Evolutionary conservation across 2,888 invertebrate species (phyloP), one percentile per base, ranked within the genome.

Genomic region (Pollenia griseotomentosa): DNA sequence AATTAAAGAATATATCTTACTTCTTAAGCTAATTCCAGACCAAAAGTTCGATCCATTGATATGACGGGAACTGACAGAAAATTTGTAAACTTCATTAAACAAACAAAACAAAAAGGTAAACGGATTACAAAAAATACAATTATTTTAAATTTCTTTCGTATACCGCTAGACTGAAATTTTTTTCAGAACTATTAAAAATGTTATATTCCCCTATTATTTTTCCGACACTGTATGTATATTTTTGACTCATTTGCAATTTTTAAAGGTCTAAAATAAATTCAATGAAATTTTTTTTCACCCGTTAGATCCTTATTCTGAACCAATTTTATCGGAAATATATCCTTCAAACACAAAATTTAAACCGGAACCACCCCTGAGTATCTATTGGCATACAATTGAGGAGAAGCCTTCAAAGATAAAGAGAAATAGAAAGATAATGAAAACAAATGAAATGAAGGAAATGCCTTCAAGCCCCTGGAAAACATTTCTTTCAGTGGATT

Each of bases 361-460:
- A 57, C 19, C 51, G 6, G 75, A 70, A 40, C 40, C 53, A 16
- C 73, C 77, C n/a, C 11, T 40, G 46, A 81, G 63, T 44, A 55
- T 87, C 51, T 80, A 81, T 48, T 71, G 63, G 80, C 71, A 83
- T 66, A 80, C n/a, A 80, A 73, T 83, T 68, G 86, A 83, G 55
- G 71, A 83, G 53, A 65, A 65, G 9, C 19, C 71, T 2, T 11
- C 19, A 8, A 42, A 53, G 2, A 9, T n/a, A 16, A n/a, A 61
- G 6, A 23, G 33, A 16, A 23, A 12, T 42, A 33, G 33, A 33
- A 33, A 33, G 1, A 33, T 23, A 23, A 23, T 0, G 23, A 23
- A 23, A 23, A 23, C 23, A 23, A 23, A 23, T 23, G 23, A 23
- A 80, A 73, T 83, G 66, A 83, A 83, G 51, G 66, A 83, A 59